phyloP scores from a whole-genome alignment of 2,113 vertebrate species.

The Cromileptes altivelis region DNA sequence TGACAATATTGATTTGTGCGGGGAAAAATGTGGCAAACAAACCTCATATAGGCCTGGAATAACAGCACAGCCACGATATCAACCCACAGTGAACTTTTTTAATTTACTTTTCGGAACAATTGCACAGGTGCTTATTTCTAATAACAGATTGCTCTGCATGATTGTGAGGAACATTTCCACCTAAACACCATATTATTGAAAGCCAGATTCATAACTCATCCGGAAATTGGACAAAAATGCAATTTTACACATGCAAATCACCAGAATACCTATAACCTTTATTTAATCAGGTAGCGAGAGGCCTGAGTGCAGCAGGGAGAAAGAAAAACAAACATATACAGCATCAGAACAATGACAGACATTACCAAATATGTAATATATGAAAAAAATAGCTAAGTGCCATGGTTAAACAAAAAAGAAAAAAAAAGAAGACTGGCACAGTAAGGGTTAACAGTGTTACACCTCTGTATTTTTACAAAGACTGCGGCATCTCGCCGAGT shows the following conservation, averaged over 20 bases:
- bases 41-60: not conserved
- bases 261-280: not conserved
- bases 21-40: conserved; percentile 10
- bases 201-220: not conserved
- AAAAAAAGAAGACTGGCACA: too few relatives aligned
- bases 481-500: not conserved
- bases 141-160: too few relatives aligned
- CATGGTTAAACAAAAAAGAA: too few relatives aligned
- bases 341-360: not conserved
- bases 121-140: not conserved
- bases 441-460: not conserved
- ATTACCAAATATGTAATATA: not conserved
- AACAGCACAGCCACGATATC: not conserved
- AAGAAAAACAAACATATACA: too few relatives aligned
- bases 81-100: not conserved
- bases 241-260: not conserved
- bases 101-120: not conserved
- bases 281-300: not conserved
- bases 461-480: not conserved
- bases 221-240: not conserved
- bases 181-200: too few relatives aligned
- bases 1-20: conserved; percentile 8
- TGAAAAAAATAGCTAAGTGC: not conserved
- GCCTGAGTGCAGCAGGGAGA: not conserved
- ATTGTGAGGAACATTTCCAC: not conserved